Base-by-base conservation (phyloP, 2,888 invertebrate genomes). In the Hoplodrina ambigua region DNA sequence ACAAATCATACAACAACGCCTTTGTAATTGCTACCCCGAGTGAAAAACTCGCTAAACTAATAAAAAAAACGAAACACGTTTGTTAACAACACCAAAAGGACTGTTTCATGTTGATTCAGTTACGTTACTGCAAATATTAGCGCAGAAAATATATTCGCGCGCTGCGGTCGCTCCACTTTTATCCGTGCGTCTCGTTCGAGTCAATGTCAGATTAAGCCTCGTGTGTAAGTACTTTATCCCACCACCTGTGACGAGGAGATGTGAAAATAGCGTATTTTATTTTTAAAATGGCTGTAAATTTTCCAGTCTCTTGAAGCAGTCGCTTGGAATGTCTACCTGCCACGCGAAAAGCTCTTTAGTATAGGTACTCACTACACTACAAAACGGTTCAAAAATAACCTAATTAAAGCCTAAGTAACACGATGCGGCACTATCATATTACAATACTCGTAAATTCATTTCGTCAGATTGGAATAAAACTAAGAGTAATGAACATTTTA, bases 131-230 rank as follows among this genome's bases (percentile, higher is more conserved):
- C 65, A 78, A 71, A 82, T 78, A 75, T 75, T 69, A 80, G 58
- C 69, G 59, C 64, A 60, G 72, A 83, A 81, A 74, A 74, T 62
- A 72, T 61, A 74, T 75, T 59, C 55, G 33, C 56, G 55, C 41
- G 30, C 52, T 55, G 61, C 68, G 67, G 60, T 46, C 67, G 62
- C 65, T 53, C 6, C 52, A 61, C 71, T 82, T 84, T 86, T 86
- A 83, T 86, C 85, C 83, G 82, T 83, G 77, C 75, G 83, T 83
- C 78, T 82, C 84, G 81, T 85, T 83, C 82, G 80, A 89, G 83
- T 87, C 86, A 88, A 86, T 89, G 88, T 90, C 89, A 89, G 86
- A 87, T 88, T 90, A 90, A 91, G 85, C 87, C 81, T 80, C 85
- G 78, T 80, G 83, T 85, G 85, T 87, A 87, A 87, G 89, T 86